A percentile compares a stretch with the other conserved stretches of the same genome.
These are phyloP conservation scores for Gymnarchus niloticus DNA, from an alignment of 2,113 vertebrate genomes.

Conservation along the genomic window DNA sequence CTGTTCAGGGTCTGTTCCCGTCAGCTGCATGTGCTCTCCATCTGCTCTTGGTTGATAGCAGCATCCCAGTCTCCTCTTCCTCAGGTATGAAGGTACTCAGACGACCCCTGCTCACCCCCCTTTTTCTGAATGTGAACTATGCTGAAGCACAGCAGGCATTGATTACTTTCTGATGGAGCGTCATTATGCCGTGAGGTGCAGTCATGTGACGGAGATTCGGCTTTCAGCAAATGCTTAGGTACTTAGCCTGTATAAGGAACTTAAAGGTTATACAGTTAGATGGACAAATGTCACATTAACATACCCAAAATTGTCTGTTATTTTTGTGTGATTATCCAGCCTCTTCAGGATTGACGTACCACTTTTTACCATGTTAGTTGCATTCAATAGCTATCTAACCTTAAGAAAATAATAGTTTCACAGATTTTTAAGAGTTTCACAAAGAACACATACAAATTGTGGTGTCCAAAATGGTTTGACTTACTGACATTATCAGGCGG, in stretches of 20 bases:
- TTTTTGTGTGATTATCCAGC: background rate
- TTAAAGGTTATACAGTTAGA: background rate
- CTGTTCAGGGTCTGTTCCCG: background rate
- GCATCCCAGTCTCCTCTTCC: background rate
- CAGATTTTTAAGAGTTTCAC: slow-evolving; percentile 23
- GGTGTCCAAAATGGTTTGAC: slow-evolving; percentile 31
- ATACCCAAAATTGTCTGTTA: background rate
- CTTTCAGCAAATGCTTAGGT: background rate
- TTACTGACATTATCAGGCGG: slow-evolving; percentile 25
- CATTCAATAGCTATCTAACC: background rate
- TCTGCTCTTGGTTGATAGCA: background rate
- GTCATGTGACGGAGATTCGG: background rate
- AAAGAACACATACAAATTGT: slow-evolving; percentile 36
- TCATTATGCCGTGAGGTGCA: background rate
- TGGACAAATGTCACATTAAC: background rate
- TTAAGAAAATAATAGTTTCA: slow-evolving; percentile 29
- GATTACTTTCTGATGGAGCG: background rate
- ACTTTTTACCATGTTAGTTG: background rate
- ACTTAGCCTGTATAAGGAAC: background rate
- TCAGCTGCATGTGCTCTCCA: background rate
- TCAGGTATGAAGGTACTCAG: background rate
- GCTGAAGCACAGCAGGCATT: background rate
- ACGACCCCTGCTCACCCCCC: background rate
- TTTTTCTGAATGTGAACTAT: background rate
- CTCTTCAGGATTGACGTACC: background rate